Evolutionary conservation across 2,797 vertebrate species (phyloP), one percentile per base, ranked within the genome.

Genomic region (Thunnus albacares): DNA sequence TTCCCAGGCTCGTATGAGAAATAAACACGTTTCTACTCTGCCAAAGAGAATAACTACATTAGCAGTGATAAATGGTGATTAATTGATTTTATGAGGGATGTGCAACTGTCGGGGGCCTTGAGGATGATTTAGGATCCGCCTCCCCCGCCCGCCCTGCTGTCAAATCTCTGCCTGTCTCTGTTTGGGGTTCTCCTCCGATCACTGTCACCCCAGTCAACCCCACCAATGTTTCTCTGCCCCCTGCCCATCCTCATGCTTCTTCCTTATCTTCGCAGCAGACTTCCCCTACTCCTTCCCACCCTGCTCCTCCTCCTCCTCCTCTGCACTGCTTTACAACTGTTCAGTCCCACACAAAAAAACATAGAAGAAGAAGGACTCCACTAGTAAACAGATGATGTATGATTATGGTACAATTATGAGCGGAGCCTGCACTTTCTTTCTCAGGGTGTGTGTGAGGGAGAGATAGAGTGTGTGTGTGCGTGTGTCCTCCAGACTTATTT

Each of bases 211-310:
- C 30, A 9, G 47, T 83, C 77, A 64, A 59, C 80, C 78, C 49
- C 9, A 2, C 5, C 65, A 20, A 60, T 43, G 59, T 79, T 61
- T 66, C 61, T 61, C 74, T 41, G 28, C 53, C 52, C 63, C 38
- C 24, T 80, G 63, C 71, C 87, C 70, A 58, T 88, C 90, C 75
- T 68, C 4, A 4, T 67, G 73, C 77, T 59, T 89, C 82, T 67
- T 88, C 77, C 87, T 94, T 93, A 93, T 94, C 93, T 82, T 33
- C 2, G 1, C 72, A 22, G 67, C 91, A 94, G 90, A 92, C 90
- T 91, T 93, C 90, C 92, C 80, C 30, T 77, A 15, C 82, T 69
- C 53, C 84, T 79, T 86, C 68, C 78, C 45, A 2, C 68, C 61
- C 62, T 57, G 70, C 79, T 82, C 70, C 77, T 81, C 61, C 67